A percentile compares a stretch with the other conserved stretches of the same genome.
These are phyloP conservation scores for Naso thynnoides DNA, from an alignment of 2,797 vertebrate species.

Conservation along the genomic window DNA sequence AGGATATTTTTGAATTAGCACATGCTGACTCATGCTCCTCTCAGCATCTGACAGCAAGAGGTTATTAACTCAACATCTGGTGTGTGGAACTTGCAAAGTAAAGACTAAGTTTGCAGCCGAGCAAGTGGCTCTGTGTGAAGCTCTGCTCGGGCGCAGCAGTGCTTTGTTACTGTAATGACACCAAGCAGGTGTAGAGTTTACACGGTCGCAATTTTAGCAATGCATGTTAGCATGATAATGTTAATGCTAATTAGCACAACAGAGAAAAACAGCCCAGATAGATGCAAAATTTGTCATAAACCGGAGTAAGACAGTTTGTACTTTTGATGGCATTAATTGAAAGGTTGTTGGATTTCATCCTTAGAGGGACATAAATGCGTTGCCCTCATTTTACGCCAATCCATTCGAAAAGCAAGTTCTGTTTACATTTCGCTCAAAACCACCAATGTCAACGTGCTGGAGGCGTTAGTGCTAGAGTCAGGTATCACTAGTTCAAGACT, in stretches of 20 bases:
- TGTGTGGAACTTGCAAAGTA: not conserved
- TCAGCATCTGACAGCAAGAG: not conserved
- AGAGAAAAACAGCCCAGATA: not conserved
- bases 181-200: not conserved
- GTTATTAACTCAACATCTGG: not conserved
- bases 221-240: not conserved
- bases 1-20: not conserved
- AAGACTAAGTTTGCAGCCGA: too few relatives aligned
- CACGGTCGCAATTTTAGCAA: not conserved
- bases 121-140: not conserved
- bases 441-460: not conserved
- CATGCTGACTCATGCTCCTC: not conserved
- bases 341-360: not conserved
- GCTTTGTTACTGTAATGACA: not conserved
- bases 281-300: conserved; percentile 1
- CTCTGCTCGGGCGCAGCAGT: not conserved
- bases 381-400: not conserved
- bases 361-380: not conserved
- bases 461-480: not conserved
- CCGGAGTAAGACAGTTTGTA: not conserved
- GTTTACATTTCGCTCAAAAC: not conserved
- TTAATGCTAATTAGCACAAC: not conserved
- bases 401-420: not conserved
- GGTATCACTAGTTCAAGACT: not conserved
- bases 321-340: too few relatives aligned